A percentile compares a stretch with the other conserved stretches of the same genome.
phyloP scores from a whole-genome alignment of 2,113 vertebrate genomes.

The Malurus melanocephalus region DNA sequence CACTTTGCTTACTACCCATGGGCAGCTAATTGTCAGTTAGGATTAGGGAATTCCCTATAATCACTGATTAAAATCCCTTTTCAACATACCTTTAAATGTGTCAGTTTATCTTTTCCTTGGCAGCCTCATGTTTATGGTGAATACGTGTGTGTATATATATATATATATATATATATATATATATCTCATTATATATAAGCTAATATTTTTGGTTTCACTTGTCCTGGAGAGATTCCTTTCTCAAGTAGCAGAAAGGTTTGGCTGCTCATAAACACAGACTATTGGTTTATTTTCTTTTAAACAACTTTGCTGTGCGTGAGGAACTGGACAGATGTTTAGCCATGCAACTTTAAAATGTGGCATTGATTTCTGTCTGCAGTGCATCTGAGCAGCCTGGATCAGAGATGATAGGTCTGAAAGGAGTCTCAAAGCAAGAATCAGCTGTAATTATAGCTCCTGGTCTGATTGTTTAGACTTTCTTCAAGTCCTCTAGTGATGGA shows the following conservation, averaged over 20 bases:
- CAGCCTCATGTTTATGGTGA: neutral
- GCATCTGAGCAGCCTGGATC: neutral
- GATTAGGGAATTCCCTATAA: neutral
- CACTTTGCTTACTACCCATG: neutral
- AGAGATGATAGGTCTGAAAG: neutral
- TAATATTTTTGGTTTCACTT: neutral
- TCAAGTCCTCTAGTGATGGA: neutral
- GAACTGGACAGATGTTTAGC: neutral
- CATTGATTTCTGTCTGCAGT: neutral
- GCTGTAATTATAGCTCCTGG: neutral
- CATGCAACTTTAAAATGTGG: neutral
- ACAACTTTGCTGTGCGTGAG: neutral
- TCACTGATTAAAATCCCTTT: neutral
- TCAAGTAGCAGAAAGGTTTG: neutral
- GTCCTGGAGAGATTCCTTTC: neutral
- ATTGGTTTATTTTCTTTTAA: neutral
- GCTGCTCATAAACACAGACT: neutral
- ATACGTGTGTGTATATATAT: too few species aligned
- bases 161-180: neutral
- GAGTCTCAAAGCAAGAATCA: neutral
- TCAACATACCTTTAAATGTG: neutral
- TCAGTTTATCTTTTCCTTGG: neutral
- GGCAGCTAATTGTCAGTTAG: neutral
- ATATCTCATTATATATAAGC: neutral
- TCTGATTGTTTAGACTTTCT: neutral